Conservation (phyloP, 2,113 vertebrate species). For the Oceanodroma tethys region DNA sequence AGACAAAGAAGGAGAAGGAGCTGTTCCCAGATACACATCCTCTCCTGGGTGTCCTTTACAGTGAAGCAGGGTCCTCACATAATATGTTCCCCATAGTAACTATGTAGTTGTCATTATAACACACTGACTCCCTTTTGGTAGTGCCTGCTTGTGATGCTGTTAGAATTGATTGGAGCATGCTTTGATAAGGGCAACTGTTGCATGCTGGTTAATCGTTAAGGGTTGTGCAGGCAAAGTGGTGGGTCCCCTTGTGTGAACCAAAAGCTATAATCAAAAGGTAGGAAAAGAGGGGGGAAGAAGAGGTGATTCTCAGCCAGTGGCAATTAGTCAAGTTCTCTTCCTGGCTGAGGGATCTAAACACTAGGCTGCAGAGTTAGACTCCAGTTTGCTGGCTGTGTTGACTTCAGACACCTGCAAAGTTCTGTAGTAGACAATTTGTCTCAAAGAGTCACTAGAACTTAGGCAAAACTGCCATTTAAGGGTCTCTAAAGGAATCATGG, state of each 20-base stretch:
- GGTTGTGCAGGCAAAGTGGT: not conserved
- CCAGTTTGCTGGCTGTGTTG: not conserved
- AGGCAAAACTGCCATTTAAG: not conserved
- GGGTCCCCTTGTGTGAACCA: not conserved
- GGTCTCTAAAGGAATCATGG: not conserved
- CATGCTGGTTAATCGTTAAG: not conserved
- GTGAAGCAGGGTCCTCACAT: not conserved
- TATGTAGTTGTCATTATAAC: not conserved
- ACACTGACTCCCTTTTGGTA: not conserved
- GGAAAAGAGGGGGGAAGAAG: not conserved
- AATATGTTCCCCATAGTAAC: not conserved
- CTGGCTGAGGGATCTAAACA: not conserved
- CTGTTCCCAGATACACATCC: not conserved
- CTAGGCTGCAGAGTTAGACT: not conserved
- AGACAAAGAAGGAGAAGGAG: not conserved
- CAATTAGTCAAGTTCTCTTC: not conserved
- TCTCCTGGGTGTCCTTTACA: not conserved
- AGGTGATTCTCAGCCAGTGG: not conserved
- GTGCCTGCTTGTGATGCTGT: not conserved
- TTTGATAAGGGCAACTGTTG: not conserved
- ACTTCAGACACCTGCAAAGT: not conserved
- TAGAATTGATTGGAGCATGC: not conserved
- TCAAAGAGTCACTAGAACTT: not conserved
- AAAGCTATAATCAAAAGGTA: not conserved
- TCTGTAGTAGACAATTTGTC: not conserved